Conservation (phyloP, 2,797 vertebrate genomes). For the Discoglossus pictus region DNA sequence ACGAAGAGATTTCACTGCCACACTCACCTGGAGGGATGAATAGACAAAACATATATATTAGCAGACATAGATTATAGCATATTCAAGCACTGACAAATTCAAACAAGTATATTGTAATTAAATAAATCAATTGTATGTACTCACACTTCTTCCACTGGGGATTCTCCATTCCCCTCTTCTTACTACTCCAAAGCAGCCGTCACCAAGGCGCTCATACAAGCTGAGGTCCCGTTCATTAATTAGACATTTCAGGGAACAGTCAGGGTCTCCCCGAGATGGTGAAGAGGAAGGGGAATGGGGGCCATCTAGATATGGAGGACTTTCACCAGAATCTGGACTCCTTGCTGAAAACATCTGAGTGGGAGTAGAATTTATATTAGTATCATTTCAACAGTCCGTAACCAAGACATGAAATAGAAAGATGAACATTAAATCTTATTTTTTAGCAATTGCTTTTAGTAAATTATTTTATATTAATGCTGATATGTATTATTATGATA, state of each 20-base stretch:
- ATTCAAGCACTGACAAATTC: background rate
- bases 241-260: constrained; percentile 73
- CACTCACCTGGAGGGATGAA: constrained; percentile 64
- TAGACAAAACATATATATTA: fast-evolving
- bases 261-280: constrained; percentile 30
- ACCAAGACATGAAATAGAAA: too few species aligned
- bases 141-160: constrained; percentile 75
- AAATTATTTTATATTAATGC: too few species aligned
- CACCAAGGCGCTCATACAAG: constrained; percentile 79
- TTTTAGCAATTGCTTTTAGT: too few species aligned
- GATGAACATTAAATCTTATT: too few species aligned
- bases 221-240: constrained; percentile 82
- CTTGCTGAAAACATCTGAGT: constrained; percentile 61
- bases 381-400: too few species aligned
- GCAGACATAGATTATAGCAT: background rate
- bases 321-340: constrained; percentile 63
- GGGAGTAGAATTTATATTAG: too few species aligned
- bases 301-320: constrained; percentile 17
- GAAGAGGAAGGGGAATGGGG: constrained; percentile 17
- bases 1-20: constrained; percentile 78
- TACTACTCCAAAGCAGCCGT: constrained; percentile 86
- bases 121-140: too few species aligned
- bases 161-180: constrained; percentile 80
- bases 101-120: too few species aligned
- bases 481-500: too few species aligned